Evolutionary conservation across 1,140 invertebrate species (phyloP), one percentile per base, ranked within the genome.

Genomic region (Notospermus geniculatus): DNA sequence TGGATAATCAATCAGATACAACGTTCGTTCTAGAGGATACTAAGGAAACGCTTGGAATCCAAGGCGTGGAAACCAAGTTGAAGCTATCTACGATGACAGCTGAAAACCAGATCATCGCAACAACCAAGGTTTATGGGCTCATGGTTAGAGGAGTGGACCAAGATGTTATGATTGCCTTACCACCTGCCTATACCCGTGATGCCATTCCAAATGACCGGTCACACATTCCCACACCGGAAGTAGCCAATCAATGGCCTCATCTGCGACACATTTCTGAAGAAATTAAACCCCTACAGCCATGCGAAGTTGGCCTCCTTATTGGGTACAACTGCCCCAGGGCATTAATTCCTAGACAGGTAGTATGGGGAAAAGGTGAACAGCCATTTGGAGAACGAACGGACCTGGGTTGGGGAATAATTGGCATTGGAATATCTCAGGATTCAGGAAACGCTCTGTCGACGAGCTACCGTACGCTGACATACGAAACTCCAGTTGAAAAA

Each of bases 1-100:
- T 67, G 1, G 62, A 67, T 41, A 64, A 59, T 19, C 65, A 64
- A 50, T 67, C 65, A 2, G 62, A 67, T 29, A 67, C 62, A 15
- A 58, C 53, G 13, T 67, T 67, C 46, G 56, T 67, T 54, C 52
- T 67, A 7, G 43, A 64, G 0, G 23, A 57, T 32, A 61, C 59
- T 2, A 57, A 25, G 30, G 29, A 58, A 23, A 41, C 50, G 22
- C 59, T 60, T 19, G 36, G 41, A 15, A 36, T 15, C 15, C 5
- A 5, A 60, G 19, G 15, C 25, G 9, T 60, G 54, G n/a, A 39
- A 41, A 30, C 63, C 19, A 43, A 63, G 30, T 32, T 64, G 15
- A 25, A 17, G 27, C 55, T 66, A 19, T 58, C 55, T 2, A 66
- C 64, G 1, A 59, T 66, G 60, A 30, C 22, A 17, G 32, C 60